phyloP scores from a whole-genome alignment of 64 coral and sea anemone species.

The Hydrozoanthus tunicans region DNA sequence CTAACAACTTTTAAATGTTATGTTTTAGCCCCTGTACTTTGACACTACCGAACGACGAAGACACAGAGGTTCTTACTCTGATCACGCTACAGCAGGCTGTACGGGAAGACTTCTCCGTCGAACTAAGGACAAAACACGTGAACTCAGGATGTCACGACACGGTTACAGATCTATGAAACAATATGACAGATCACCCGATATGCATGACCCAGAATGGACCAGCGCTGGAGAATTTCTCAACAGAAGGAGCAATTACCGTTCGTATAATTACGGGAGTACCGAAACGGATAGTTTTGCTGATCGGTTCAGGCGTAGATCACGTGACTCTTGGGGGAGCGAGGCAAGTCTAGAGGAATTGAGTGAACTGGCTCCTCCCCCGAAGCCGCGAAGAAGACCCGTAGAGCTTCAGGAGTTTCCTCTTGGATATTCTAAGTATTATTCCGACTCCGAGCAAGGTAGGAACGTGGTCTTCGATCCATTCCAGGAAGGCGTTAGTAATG shows the following conservation, averaged over 20 bases:
- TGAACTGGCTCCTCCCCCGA: constrained; percentile 9
- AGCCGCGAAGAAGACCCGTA: constrained; percentile 33
- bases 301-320: constrained; percentile 51
- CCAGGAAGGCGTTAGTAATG: constrained; percentile 29
- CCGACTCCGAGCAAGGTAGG: not conserved
- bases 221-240: constrained; percentile 51
- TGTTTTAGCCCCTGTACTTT: constrained; percentile 11
- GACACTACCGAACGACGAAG: constrained; percentile 29
- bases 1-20: not conserved
- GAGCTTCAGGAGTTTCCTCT: constrained; percentile 57
- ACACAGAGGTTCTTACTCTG: not conserved
- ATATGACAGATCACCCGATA: constrained; percentile 39
- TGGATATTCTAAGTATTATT: constrained; percentile 50
- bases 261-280: constrained; percentile 30
- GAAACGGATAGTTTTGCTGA: constrained; percentile 42
- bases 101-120: constrained; percentile 15
- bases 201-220: constrained; percentile 45
- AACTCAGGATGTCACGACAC: constrained; percentile 23
- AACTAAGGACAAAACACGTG: constrained; percentile 20
- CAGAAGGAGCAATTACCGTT: constrained; percentile 29
- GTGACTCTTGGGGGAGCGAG: constrained; percentile 57
- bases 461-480: constrained; percentile 39
- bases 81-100: constrained; percentile 3
- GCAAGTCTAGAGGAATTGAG: constrained; percentile 16
- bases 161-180: constrained; percentile 44